Percentiles rank a stretch among this genome's conserved stretches.
Evolutionary conservation across 2,888 invertebrate species (phyloP).

Genomic region (Machimus rusticus): DNA sequence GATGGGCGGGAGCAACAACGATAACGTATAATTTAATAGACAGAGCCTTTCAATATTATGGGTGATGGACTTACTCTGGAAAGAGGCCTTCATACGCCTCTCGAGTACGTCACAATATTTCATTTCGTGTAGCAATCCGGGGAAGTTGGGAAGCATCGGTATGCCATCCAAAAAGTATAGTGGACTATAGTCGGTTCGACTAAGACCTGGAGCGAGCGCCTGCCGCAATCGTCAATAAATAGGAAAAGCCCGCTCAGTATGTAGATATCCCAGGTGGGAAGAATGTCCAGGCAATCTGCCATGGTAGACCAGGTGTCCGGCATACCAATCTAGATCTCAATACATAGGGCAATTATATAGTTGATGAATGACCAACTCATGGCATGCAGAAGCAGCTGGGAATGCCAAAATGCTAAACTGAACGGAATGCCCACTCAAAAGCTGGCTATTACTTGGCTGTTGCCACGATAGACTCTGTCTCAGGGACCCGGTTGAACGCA

Average conservation of each 20-base stretch:
- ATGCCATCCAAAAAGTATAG: not conserved
- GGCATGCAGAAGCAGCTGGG: slow-evolving; percentile 1
- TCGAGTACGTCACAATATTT: not conserved
- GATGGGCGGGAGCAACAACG: not conserved
- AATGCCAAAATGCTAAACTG: slow-evolving; percentile 16
- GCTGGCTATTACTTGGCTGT: not conserved
- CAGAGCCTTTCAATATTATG: not conserved
- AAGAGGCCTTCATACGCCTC: not conserved
- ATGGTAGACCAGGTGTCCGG: slow-evolving; percentile 12
- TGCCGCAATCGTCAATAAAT: slow-evolving; percentile 16
- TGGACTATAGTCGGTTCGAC: not conserved
- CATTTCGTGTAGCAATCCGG: not conserved
- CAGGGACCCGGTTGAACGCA: not conserved
- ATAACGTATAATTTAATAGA: slow-evolving; percentile 4
- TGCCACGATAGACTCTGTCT: not conserved
- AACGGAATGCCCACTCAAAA: not conserved
- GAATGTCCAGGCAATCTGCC: slow-evolving; percentile 13
- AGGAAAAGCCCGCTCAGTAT: not conserved
- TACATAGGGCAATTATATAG: slow-evolving; percentile 14
- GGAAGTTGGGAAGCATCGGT: not conserved
- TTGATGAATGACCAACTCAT: slow-evolving; percentile 31
- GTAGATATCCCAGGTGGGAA: not conserved
- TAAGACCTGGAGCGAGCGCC: not conserved
- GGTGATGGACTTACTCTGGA: not conserved
- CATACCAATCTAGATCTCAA: not conserved